Evolutionary conservation across 2,888 invertebrate species (phyloP).

Genomic region (Penaeus monodon): DNA sequence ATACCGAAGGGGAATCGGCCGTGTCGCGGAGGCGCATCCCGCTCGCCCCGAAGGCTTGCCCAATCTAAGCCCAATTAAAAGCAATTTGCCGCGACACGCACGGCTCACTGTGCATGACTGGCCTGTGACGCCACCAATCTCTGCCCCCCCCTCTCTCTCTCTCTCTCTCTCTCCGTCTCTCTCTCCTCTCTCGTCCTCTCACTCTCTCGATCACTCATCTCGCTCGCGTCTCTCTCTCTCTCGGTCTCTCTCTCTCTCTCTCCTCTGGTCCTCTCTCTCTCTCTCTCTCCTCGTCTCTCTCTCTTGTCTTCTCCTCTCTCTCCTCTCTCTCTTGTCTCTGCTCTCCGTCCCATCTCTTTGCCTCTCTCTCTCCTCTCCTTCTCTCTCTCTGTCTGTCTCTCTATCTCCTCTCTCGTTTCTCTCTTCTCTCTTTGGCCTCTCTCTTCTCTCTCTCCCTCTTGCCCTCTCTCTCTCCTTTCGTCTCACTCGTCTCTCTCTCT

Average conservation of each 20-base stretch:
- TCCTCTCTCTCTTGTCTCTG: conserved; percentile 1
- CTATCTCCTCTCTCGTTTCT: not conserved
- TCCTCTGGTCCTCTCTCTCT: not conserved
- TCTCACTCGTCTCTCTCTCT: no score
- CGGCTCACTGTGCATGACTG: not conserved
- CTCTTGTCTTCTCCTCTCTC: not conserved
- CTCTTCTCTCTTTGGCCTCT: not conserved
- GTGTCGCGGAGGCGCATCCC: no score
- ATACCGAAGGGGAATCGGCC: no score
- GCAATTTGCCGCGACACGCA: no score
- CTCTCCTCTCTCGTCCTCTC: conserved; percentile 22
- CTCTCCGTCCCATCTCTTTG: not conserved
- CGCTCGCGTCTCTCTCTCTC: conserved; percentile 18
- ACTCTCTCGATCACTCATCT: no score
- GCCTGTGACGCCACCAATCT: not conserved
- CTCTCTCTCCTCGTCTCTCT: not conserved
- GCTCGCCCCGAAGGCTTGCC: no score
- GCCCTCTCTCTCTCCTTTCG: not conserved
- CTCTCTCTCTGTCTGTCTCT: not conserved
- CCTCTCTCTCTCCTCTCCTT: not conserved
- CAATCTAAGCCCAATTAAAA: no score
- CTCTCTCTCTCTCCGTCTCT: conserved; percentile 7
- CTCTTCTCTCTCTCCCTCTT: conserved; percentile 12
- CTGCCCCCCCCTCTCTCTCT: not conserved
- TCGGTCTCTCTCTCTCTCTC: not conserved